Base-by-base conservation (phyloP, 2,797 vertebrate species). In the Gallinago nigripennis region DNA sequence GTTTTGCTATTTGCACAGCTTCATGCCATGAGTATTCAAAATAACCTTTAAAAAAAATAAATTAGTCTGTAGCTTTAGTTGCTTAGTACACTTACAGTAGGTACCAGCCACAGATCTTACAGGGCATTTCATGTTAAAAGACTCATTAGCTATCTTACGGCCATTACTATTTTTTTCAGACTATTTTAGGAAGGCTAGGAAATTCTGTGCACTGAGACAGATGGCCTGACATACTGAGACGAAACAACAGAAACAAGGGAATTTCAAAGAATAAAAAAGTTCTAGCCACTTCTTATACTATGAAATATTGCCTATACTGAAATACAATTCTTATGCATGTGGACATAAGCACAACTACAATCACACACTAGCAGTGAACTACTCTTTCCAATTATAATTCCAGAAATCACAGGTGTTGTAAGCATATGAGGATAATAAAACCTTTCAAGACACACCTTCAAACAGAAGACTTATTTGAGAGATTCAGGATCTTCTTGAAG, bases 211-310 rank as follows among this genome's bases (percentile, higher is more conserved):
- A 16, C 37, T 86, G 45, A 92, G 61, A 95, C 68, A 97, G 80
- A 97, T 93, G 88, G 88, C n/a, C 71, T 91, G 84, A 95, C 66
- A 94, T 80, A 85, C 76, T 77, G 72, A 92, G 16, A 96, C 17
- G 30, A 88, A 95, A 86, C 41, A 88, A 94, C 30, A 90, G 58
- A 72, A 95, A 92, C 12, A 14, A 60, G n/a, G 39, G 19, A 96
- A 94, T 79, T 90, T 95, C 80, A 92, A 33, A 71, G 33, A 94
- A 96, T 14, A 41, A 63, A 93, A 95, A 48, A 39, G 61, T 46
- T 88, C 54, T 64, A 75, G 45, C 45, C 27, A 57, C 7, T 73
- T 80, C 72, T 77, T 79, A 21, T 12, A 61, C 3, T 39, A 86
- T 7, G 31, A 73, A 57, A 51, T 61, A 45, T n/a, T 45, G 60